A percentile compares a stretch with the other conserved stretches of the same genome.
Conservation (phyloP, 1,140 invertebrate species). For the Microplitis mediator region DNA sequence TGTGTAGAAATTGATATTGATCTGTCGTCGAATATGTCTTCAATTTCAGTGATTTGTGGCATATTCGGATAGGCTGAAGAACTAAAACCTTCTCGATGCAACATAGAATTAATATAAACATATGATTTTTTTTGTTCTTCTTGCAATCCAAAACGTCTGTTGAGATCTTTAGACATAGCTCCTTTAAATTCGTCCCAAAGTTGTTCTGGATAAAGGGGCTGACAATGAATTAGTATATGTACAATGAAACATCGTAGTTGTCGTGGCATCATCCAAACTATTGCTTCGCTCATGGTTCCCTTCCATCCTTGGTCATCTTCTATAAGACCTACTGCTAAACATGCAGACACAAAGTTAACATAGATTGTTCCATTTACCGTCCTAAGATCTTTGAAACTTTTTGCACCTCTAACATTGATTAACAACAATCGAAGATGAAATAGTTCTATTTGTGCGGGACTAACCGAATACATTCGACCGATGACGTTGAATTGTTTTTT, state of each 20-base stretch:
- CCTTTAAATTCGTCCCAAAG: neutral
- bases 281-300: conserved; percentile 12
- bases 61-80: neutral
- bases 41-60: neutral
- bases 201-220: no score
- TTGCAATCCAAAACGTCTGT: neutral
- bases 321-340: conserved; percentile 26
- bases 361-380: conserved; percentile 20
- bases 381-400: conserved; percentile 20
- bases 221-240: no score
- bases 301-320: conserved; percentile 27
- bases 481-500: neutral
- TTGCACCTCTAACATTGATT: conserved; percentile 5
- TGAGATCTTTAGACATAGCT: neutral
- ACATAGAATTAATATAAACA: neutral
- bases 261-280: neutral
- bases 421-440: conserved; percentile 26
- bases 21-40: neutral
- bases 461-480: conserved; percentile 11
- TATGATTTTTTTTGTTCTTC: neutral
- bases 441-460: conserved; percentile 25
- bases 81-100: neutral
- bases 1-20: neutral
- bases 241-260: conserved; percentile 1
- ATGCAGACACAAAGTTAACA: conserved; percentile 14